These are phyloP conservation scores for Melipona beecheii DNA, from an alignment of 2,888 invertebrate species.

Conservation along the genomic window DNA sequence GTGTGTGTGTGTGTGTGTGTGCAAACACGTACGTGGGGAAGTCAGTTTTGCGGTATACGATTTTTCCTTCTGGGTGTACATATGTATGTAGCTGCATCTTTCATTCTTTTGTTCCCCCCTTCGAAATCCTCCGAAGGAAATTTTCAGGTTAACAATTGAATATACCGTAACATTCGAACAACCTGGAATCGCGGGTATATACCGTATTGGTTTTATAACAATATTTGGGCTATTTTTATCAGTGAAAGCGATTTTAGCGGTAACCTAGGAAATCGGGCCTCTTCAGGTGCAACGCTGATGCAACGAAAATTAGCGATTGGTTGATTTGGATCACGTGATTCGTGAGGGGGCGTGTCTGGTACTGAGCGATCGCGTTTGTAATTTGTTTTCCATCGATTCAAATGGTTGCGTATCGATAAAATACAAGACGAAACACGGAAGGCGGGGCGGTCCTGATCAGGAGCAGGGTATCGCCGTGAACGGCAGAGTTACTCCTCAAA, in stretches of 20 bases:
- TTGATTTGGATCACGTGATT: too few species aligned
- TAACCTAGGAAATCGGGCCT: too few species aligned
- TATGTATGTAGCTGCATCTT: not conserved
- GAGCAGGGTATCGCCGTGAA: constrained; percentile 64
- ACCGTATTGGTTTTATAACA: not conserved
- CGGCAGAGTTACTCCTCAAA: constrained; percentile 74
- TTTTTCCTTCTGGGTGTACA: not conserved
- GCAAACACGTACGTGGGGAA: not conserved
- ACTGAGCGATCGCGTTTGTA: too few species aligned
- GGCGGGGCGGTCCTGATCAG: constrained; percentile 73
- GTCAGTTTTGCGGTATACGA: constrained; percentile 1
- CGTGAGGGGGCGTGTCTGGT: too few species aligned
- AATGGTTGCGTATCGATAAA: too few species aligned
- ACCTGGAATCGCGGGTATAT: not conserved
- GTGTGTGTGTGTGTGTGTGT: constrained; percentile 31
- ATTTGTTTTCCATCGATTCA: too few species aligned
- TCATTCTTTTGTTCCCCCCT: not conserved
- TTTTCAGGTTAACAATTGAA: too few species aligned
- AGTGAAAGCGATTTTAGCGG: too few species aligned
- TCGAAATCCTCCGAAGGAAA: not conserved
- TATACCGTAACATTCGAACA: too few species aligned
- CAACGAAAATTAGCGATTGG: too few species aligned
- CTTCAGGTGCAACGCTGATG: too few species aligned
- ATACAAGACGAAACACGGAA: constrained; percentile 35
- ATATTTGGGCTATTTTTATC: not conserved